Conservation (phyloP, 2,113 vertebrate genomes). For the Notechis scutatus region DNA sequence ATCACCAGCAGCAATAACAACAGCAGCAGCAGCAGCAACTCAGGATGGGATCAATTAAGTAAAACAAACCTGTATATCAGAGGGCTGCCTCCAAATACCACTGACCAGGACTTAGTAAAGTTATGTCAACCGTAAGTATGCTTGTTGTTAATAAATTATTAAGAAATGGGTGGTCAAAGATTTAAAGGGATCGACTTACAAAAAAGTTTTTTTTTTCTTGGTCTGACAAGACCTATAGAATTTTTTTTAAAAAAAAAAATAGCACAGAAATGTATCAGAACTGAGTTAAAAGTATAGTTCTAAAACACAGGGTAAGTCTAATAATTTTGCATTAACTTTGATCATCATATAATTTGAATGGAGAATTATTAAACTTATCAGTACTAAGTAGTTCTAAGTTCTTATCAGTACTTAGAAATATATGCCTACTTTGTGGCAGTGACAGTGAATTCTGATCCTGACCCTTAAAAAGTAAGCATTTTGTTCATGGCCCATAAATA, state of each 20-base stretch:
- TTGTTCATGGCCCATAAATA: background rate
- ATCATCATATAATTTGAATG: background rate
- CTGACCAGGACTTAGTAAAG: slow-evolving; percentile 97
- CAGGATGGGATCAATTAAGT: slow-evolving; percentile 97
- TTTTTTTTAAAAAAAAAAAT: background rate
- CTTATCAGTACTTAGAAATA: background rate
- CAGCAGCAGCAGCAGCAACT: slow-evolving; percentile 91
- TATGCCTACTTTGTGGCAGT: background rate
- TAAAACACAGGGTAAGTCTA: background rate
- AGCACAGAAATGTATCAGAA: background rate
- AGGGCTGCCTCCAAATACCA: slow-evolving; percentile 92
- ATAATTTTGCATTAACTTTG: background rate
- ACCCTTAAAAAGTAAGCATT: background rate
- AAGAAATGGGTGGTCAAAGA: background rate
- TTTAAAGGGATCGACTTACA: background rate
- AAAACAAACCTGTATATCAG: slow-evolving; percentile 99
- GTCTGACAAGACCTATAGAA: background rate
- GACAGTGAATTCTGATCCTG: background rate
- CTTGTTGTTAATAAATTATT: slow-evolving; percentile 17
- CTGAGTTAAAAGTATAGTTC: background rate
- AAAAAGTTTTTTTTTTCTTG: background rate
- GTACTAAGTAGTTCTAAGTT: background rate
- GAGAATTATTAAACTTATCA: background rate
- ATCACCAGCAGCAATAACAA: slow-evolving; percentile 95
- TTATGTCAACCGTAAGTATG: slow-evolving; percentile 97